phyloP scores from a whole-genome alignment of 2,113 vertebrate species.

The Octodon degus region DNA sequence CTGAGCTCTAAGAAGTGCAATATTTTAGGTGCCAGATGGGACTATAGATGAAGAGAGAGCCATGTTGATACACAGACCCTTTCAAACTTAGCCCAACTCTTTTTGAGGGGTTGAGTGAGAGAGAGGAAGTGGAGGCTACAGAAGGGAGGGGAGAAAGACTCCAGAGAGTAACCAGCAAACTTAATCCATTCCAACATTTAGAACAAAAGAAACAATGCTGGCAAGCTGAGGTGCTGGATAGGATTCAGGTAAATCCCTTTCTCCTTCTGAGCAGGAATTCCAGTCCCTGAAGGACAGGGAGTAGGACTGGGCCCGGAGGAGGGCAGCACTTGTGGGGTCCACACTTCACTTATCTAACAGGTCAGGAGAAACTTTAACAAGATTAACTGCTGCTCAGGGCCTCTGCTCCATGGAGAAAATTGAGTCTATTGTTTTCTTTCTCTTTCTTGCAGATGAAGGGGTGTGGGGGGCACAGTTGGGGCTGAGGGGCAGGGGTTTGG shows the following conservation, averaged over 20 bases:
- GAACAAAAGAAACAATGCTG: constrained; percentile 1
- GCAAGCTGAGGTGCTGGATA: background rate
- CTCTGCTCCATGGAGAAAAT: constrained; percentile 63
- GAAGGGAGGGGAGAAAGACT: background rate
- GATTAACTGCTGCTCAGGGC: constrained; percentile 67
- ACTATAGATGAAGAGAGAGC: background rate
- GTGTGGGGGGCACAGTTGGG: background rate
- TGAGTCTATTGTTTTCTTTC: constrained; percentile 67
- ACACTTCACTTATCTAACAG: constrained; percentile 64
- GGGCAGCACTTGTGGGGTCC: constrained; percentile 53
- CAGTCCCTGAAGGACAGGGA: background rate
- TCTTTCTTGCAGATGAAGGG: constrained; percentile 51
- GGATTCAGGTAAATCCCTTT: constrained; percentile 47
- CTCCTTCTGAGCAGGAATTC: constrained; percentile 27
- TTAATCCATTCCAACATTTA: constrained; percentile 14
- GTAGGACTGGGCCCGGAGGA: background rate
- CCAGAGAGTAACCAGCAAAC: background rate
- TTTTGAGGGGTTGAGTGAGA: background rate
- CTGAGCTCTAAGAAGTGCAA: background rate
- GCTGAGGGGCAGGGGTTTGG: background rate
- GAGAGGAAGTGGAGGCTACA: background rate
- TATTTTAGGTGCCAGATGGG: background rate
- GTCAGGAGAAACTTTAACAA: constrained; percentile 78
- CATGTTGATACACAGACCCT: background rate
- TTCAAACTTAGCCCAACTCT: background rate